Evolutionary conservation across 2,113 vertebrate species (phyloP).

Genomic region (Hippocampus zosterae): DNA sequence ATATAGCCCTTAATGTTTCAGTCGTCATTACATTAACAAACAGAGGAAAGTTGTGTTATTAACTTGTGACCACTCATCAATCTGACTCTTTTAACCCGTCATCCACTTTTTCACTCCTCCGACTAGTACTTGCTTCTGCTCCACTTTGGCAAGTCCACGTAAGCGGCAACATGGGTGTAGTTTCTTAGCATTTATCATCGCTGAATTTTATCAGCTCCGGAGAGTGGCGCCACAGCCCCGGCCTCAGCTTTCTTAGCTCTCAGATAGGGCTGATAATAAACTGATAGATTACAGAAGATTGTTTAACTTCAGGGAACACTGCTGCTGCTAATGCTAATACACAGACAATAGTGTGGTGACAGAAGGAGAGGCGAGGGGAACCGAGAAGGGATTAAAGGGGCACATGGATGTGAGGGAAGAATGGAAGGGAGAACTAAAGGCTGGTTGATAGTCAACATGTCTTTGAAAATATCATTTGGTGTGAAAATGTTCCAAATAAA

Average conservation of each 20-base stretch:
- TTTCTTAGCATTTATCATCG: conserved; percentile 95
- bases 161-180: conserved; percentile 83
- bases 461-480: background rate
- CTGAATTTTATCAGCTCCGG: conserved; percentile 92
- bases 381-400: conserved; percentile 24
- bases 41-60: background rate
- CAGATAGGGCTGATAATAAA: conserved; percentile 87
- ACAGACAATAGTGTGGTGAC: conserved; percentile 59
- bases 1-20: background rate
- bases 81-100: conserved; percentile 57
- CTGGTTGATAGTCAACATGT: conserved; percentile 14
- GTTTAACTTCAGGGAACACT: conserved; percentile 85
- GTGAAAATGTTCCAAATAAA: background rate
- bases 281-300: conserved; percentile 96
- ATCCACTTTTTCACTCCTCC: conserved; percentile 37
- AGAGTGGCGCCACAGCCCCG: conserved; percentile 88
- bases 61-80: background rate
- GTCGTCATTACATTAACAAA: background rate
- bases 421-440: conserved; percentile 30
- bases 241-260: conserved; percentile 84
- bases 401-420: conserved; percentile 53
- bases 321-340: conserved; percentile 76
- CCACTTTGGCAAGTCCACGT: conserved; percentile 82
- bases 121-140: conserved; percentile 52
- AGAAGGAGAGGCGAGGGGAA: conserved; percentile 32